phyloP scores from a whole-genome alignment of 1,140 invertebrate genomes.

The Megalonaias nervosa region DNA sequence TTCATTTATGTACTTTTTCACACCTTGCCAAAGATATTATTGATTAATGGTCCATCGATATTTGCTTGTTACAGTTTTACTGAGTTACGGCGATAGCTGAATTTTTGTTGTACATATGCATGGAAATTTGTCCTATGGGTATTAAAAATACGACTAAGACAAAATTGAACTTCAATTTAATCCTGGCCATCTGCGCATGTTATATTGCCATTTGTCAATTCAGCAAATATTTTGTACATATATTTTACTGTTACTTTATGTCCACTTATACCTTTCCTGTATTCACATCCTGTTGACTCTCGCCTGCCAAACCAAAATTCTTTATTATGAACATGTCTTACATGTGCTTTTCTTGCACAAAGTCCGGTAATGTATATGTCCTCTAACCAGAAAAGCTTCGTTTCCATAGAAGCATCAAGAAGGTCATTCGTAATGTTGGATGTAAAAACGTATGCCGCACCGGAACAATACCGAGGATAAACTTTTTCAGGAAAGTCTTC shows the following conservation, averaged over 20 bases:
- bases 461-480: slow-evolving; percentile 67
- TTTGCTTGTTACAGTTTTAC: no score
- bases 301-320: slow-evolving; percentile 35
- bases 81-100: no score
- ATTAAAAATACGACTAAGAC: no score
- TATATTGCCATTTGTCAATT: slow-evolving; percentile 25
- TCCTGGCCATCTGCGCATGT: no score
- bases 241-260: slow-evolving; percentile 42
- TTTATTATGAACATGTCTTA: slow-evolving; percentile 29
- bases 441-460: slow-evolving; percentile 68
- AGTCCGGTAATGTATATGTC: slow-evolving; percentile 71
- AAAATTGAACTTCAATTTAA: no score
- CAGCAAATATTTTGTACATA: slow-evolving; percentile 42
- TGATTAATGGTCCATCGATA: no score
- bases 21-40: no score
- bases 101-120: no score
- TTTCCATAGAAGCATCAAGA: slow-evolving; percentile 52
- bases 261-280: slow-evolving; percentile 40
- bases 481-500: slow-evolving; percentile 60
- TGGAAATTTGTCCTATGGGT: no score
- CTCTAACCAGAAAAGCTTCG: slow-evolving; percentile 65
- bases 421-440: slow-evolving; percentile 52
- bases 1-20: no score
- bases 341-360: slow-evolving; percentile 42
- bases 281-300: slow-evolving; percentile 38